Percentiles rank a stretch among this genome's conserved stretches.
Conservation (phyloP, 2,113 vertebrate species). For the Brachirus orientalis region DNA sequence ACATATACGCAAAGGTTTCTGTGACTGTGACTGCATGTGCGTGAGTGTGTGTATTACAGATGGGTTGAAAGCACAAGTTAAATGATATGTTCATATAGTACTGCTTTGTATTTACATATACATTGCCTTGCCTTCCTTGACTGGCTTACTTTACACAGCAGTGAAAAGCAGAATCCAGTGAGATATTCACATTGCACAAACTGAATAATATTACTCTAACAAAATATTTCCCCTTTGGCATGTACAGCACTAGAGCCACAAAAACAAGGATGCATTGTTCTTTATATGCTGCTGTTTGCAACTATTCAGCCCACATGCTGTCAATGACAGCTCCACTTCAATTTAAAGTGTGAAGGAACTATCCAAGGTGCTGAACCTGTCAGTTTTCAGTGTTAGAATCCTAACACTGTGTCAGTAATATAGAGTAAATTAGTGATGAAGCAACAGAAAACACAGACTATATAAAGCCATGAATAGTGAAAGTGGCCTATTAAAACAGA, state of each 20-base stretch:
- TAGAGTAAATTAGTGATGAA: neutral
- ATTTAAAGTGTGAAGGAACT: slow-evolving; percentile 57
- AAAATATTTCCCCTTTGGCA: slow-evolving; percentile 45
- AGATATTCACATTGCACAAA: slow-evolving; percentile 15
- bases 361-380: slow-evolving; percentile 75
- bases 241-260: slow-evolving; percentile 9
- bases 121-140: slow-evolving; percentile 54
- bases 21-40: slow-evolving; percentile 10
- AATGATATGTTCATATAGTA: slow-evolving; percentile 41
- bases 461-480: neutral
- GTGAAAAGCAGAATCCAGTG: slow-evolving; percentile 24
- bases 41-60: slow-evolving; percentile 6
- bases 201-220: slow-evolving; percentile 41
- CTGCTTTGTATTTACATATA: slow-evolving; percentile 56
- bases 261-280: slow-evolving; percentile 42
- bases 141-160: slow-evolving; percentile 6
- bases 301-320: slow-evolving; percentile 14
- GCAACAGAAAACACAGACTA: slow-evolving; percentile 2
- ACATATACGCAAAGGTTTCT: slow-evolving; percentile 4
- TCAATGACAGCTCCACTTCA: slow-evolving; percentile 3
- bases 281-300: slow-evolving; percentile 14
- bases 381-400: slow-evolving; percentile 16
- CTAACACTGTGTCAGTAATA: slow-evolving; percentile 1
- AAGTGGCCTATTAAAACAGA: neutral
- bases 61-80: slow-evolving; percentile 7